phyloP scores from a whole-genome alignment of 1,140 invertebrate species.

The Lasioglossum albipes region DNA sequence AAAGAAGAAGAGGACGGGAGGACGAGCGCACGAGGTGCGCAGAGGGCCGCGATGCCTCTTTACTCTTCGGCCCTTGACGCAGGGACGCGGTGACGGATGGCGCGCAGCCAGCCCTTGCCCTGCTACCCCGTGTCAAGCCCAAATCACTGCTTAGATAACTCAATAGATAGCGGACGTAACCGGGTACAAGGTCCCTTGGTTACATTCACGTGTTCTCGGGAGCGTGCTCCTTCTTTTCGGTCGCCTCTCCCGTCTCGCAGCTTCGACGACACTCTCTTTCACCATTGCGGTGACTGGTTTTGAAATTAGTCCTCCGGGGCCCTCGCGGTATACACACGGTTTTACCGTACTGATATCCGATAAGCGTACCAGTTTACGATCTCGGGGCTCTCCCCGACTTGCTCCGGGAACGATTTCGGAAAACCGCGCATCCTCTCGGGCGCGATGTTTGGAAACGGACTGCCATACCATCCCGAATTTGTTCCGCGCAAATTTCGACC shows the following conservation, averaged over 20 bases:
- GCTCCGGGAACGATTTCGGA: neutral
- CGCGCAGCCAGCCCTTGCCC: constrained; percentile 30
- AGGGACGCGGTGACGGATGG: constrained; percentile 59
- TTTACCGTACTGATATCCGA: neutral
- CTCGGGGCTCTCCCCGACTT: neutral
- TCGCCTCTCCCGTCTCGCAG: neutral
- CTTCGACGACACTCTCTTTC: neutral
- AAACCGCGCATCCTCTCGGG: neutral
- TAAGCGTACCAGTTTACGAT: neutral
- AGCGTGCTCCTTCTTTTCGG: constrained; percentile 14
- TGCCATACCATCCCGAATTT: neutral
- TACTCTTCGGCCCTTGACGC: constrained; percentile 39
- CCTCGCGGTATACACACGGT: too few species aligned
- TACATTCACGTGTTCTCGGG: neutral
- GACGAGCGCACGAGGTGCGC: constrained; percentile 23
- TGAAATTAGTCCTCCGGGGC: neutral
- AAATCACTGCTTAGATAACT: constrained; percentile 65
- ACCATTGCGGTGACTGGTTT: neutral
- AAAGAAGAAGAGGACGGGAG: constrained; percentile 37
- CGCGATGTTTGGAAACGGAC: neutral
- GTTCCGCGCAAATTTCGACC: neutral
- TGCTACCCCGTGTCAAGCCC: constrained; percentile 54
- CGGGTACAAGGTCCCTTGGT: constrained; percentile 8
- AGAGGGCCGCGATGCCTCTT: constrained; percentile 40
- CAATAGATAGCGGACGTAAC: constrained; percentile 53